Evolutionary conservation across 2,797 vertebrate species (phyloP).

Genomic region (Heteromormyrus szaboi): DNA sequence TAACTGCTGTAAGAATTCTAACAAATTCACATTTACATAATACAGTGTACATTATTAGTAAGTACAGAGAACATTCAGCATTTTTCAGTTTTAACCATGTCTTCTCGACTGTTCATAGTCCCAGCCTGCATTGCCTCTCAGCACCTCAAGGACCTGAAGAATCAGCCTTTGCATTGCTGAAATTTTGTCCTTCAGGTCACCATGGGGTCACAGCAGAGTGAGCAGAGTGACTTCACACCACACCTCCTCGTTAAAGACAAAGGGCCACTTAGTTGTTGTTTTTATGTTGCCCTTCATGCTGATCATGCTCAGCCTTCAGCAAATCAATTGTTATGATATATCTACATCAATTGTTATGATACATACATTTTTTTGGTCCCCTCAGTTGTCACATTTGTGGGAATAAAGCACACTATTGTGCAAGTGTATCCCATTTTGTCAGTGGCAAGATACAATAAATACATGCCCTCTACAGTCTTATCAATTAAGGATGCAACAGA

Average conservation of each 20-base stretch:
- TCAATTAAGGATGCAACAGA: background rate
- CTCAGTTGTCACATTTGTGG: background rate
- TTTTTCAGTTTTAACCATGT: slow-evolving; percentile 45
- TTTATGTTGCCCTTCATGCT: background rate
- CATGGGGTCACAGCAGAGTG: background rate
- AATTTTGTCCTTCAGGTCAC: background rate
- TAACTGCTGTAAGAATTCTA: slow-evolving; percentile 49
- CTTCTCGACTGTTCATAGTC: slow-evolving; percentile 23
- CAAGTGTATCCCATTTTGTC: background rate
- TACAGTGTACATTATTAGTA: slow-evolving; percentile 56
- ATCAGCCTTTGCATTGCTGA: background rate
- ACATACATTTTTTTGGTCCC: slow-evolving; percentile 4
- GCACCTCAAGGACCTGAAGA: background rate
- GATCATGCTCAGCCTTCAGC: background rate
- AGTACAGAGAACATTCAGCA: slow-evolving; percentile 57
- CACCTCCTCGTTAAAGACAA: background rate
- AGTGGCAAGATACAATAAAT: background rate
- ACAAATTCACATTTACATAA: slow-evolving; percentile 59
- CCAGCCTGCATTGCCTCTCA: background rate
- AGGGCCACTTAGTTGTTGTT: background rate
- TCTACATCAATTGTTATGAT: background rate
- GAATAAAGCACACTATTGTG: background rate
- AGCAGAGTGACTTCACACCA: background rate
- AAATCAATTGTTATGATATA: background rate
- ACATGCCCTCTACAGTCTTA: background rate